Evolutionary conservation across 2,888 invertebrate species (phyloP).

Genomic region (Sinhomidia bicolor): DNA sequence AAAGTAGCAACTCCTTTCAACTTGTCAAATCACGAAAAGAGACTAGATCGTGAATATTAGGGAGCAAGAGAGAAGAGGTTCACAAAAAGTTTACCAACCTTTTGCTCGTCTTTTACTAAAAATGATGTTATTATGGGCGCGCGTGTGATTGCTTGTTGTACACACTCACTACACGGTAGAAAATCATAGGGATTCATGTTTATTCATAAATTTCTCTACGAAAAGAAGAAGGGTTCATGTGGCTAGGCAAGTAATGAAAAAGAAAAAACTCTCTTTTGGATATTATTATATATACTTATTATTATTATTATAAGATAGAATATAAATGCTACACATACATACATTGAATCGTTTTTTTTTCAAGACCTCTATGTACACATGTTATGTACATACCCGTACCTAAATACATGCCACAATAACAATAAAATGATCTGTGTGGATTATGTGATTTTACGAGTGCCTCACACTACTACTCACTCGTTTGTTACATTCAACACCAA

Average conservation of each 20-base stretch:
- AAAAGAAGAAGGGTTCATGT: constrained; percentile 25
- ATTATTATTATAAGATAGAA: no score
- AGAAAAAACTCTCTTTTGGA: not conserved
- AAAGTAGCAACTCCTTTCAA: constrained; percentile 36
- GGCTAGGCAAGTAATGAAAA: no score
- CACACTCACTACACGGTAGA: no score
- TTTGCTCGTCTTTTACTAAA: not conserved
- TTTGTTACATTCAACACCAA: constrained; percentile 18
- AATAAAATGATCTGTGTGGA: constrained; percentile 37
- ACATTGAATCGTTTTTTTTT: no score
- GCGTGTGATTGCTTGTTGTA: constrained; percentile 46
- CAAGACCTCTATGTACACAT: not conserved
- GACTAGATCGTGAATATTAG: constrained; percentile 19
- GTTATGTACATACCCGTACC: not conserved
- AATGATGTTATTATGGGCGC: constrained; percentile 22
- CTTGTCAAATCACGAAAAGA: constrained; percentile 40
- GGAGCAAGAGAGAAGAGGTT: constrained; percentile 15
- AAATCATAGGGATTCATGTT: constrained; percentile 16
- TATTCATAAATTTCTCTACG: constrained; percentile 32
- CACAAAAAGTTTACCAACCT: constrained; percentile 31
- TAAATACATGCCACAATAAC: not conserved
- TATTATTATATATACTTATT: no score
- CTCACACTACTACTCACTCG: constrained; percentile 27
- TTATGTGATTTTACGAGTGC: constrained; percentile 54
- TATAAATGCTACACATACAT: not conserved